Percentiles rank a stretch among this genome's conserved stretches.
Conservation (phyloP, 2,113 vertebrate genomes). For the Mobula hypostoma region DNA sequence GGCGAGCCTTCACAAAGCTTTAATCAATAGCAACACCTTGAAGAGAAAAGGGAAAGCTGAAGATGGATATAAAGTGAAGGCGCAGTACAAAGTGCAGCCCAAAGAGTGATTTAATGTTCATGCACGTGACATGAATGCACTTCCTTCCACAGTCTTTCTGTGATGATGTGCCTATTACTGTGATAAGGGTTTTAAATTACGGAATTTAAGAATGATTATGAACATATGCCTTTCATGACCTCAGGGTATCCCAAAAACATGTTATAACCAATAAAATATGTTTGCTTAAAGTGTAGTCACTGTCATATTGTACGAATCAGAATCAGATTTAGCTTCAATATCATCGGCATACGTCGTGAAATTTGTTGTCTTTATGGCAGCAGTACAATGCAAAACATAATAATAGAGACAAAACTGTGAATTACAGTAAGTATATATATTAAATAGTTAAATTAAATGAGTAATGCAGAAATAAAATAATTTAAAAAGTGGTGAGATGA, state of each 20-base stretch:
- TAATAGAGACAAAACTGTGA: too few species aligned
- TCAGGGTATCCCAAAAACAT: neutral
- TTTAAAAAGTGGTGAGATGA: too few species aligned
- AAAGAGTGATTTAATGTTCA: slow-evolving; percentile 11
- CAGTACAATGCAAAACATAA: too few species aligned
- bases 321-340: too few species aligned
- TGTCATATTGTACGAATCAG: neutral
- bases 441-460: too few species aligned
- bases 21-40: slow-evolving; percentile 34
- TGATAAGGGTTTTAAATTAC: slow-evolving; percentile 4
- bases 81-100: slow-evolving; percentile 10
- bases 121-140: neutral
- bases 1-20: slow-evolving; percentile 28
- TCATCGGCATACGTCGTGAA: too few species aligned
- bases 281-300: neutral
- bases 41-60: slow-evolving; percentile 17
- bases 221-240: neutral
- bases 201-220: neutral
- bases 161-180: neutral
- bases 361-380: too few species aligned
- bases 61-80: slow-evolving; percentile 2
- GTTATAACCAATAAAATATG: neutral
- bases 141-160: neutral
- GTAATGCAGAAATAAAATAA: too few species aligned
- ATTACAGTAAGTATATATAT: too few species aligned